Conservation (phyloP, 2,888 invertebrate species). For the Escarpia spicata region DNA sequence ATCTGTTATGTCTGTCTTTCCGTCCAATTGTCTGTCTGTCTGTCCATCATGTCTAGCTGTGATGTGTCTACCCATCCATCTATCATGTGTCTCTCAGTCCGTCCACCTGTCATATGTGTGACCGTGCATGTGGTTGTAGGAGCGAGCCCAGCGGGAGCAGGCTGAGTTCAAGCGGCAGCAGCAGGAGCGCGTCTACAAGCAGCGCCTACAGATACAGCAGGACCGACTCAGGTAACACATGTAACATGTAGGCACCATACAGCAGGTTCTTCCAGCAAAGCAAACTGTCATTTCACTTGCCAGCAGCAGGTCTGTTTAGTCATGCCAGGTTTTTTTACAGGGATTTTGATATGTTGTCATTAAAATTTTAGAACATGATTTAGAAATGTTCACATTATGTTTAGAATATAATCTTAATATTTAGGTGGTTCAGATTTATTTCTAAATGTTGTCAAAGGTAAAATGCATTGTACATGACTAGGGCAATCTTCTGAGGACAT, state of each 20-base stretch:
- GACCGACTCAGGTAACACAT: slow-evolving; percentile 69
- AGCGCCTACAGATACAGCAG: slow-evolving; percentile 88
- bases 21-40: no score
- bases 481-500: not conserved
- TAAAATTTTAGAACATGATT: not conserved
- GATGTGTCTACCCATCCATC: not conserved
- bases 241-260: slow-evolving; percentile 76
- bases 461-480: not conserved
- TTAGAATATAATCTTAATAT: slow-evolving; percentile 22
- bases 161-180: slow-evolving; percentile 43
- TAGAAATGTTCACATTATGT: slow-evolving; percentile 13
- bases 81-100: not conserved
- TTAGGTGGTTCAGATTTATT: slow-evolving; percentile 18
- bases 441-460: not conserved
- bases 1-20: no score
- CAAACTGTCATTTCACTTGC: not conserved
- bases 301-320: no score
- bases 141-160: slow-evolving; percentile 13
- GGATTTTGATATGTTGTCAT: slow-evolving; percentile 45
- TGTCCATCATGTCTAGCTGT: no score
- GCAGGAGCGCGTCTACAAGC: slow-evolving; percentile 47
- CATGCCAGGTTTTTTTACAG: no score
- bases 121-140: not conserved
- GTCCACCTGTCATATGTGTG: not conserved
- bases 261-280: slow-evolving; percentile 64